These are phyloP conservation scores for Siderastrea radians DNA, from an alignment of 92 coral and sea anemone genomes.

Conservation along the genomic window DNA sequence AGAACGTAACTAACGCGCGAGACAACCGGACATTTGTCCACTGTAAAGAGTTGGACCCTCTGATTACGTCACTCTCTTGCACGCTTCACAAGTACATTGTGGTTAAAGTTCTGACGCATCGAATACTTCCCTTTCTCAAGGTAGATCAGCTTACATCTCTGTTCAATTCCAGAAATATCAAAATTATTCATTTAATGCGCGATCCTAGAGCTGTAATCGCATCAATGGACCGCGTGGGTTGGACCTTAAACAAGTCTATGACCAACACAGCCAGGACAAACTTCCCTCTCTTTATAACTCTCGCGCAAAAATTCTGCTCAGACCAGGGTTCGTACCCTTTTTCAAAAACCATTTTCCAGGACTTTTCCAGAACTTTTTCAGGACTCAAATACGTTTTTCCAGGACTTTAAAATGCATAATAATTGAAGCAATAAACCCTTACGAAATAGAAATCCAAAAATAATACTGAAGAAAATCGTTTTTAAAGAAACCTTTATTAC, in stretches of 20 bases:
- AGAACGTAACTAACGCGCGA: constrained; percentile 22
- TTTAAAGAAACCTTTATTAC: no score
- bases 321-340: no score
- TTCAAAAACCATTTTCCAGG: no score
- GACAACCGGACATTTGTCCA: constrained; percentile 25
- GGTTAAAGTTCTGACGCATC: constrained; percentile 78
- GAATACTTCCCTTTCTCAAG: constrained; percentile 55
- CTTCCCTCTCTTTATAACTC: constrained; percentile 30
- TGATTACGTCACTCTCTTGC: constrained; percentile 72
- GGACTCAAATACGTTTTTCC: no score
- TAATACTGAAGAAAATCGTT: no score
- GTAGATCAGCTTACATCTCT: constrained; percentile 42
- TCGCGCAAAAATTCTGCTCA: constrained; percentile 72
- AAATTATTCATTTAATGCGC: constrained; percentile 88
- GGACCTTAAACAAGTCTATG: constrained; percentile 67
- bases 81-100: constrained; percentile 55
- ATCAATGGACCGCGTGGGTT: constrained; percentile 86
- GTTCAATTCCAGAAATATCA: constrained; percentile 29
- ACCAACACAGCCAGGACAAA: constrained; percentile 14
- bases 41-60: constrained; percentile 71
- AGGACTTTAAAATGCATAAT: no score
- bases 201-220: constrained; percentile 92
- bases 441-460: no score
- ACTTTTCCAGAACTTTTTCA: no score
- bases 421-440: no score